These are phyloP conservation scores for Macquaria australasica DNA, from an alignment of 2,113 vertebrate species.

Conservation along the genomic window DNA sequence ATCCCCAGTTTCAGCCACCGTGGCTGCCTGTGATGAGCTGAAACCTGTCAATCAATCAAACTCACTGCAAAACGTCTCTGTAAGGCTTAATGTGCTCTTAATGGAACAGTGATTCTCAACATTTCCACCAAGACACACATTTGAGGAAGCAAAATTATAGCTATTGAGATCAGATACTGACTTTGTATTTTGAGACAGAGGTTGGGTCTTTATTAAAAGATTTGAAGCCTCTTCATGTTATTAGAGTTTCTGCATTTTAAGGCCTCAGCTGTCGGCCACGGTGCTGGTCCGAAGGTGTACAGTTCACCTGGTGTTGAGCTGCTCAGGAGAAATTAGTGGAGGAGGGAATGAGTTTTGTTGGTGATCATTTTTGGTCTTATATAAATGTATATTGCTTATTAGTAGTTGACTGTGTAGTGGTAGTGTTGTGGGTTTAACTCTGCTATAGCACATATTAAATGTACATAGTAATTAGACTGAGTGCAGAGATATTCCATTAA, in stretches of 20 bases:
- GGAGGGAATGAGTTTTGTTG: neutral
- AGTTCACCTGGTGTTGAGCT: neutral
- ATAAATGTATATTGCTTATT: neutral
- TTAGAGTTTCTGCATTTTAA: neutral
- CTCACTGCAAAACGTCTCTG: neutral
- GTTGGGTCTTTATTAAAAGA: neutral
- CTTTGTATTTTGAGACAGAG: neutral
- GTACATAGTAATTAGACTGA: neutral
- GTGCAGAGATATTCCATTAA: neutral
- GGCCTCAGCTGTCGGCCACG: neutral
- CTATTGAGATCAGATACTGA: neutral
- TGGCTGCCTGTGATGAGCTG: no score
- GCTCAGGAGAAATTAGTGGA: neutral
- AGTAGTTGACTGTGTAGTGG: neutral
- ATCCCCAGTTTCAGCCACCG: neutral
- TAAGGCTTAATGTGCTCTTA: neutral
- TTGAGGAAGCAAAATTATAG: neutral
- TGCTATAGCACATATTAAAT: neutral
- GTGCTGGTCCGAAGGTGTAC: neutral
- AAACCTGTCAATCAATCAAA: neutral
- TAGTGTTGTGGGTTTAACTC: neutral
- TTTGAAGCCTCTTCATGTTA: neutral
- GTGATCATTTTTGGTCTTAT: neutral
- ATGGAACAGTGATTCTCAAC: neutral
- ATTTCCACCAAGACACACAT: neutral